Conservation (phyloP, 2,113 vertebrate genomes). For the Brachirus orientalis region DNA sequence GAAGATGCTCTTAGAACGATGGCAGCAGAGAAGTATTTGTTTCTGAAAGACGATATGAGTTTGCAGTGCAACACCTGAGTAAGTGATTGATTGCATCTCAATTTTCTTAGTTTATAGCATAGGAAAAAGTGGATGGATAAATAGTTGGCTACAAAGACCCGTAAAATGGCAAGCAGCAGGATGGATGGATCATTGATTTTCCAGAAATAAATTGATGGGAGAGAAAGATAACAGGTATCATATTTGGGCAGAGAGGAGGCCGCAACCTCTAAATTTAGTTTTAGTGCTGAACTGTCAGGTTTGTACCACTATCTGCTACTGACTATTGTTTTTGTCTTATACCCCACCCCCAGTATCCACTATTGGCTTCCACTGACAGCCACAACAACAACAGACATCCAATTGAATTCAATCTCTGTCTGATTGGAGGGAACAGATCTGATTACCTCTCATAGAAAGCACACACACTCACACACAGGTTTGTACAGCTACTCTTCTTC, state of each 20-base stretch:
- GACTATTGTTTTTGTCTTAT: slow-evolving; percentile 30
- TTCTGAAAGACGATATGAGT: neutral
- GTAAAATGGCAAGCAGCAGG: slow-evolving; percentile 4
- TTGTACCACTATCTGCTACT: slow-evolving; percentile 23
- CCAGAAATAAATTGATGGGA: slow-evolving; percentile 46
- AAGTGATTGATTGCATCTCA: slow-evolving; percentile 20
- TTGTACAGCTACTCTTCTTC: no score
- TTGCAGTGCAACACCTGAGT: slow-evolving; percentile 12
- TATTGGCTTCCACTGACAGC: slow-evolving; percentile 45
- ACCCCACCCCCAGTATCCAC: slow-evolving; percentile 14
- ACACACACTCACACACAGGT: slow-evolving; percentile 29
- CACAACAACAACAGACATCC: slow-evolving; percentile 52
- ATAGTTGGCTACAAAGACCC: neutral
- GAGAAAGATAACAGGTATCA: slow-evolving; percentile 16
- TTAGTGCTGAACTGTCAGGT: slow-evolving; percentile 11
- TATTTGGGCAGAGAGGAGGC: slow-evolving; percentile 23
- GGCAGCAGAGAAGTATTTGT: slow-evolving; percentile 20
- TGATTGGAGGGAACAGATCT: slow-evolving; percentile 75
- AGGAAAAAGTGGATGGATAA: slow-evolving; percentile 18
- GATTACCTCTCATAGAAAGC: slow-evolving; percentile 64
- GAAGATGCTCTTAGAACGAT: slow-evolving; percentile 35
- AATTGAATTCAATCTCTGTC: slow-evolving; percentile 71
- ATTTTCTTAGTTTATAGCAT: slow-evolving; percentile 1
- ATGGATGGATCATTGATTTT: slow-evolving; percentile 23
- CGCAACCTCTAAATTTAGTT: slow-evolving; percentile 64